These are phyloP conservation scores for Aphis gossypii DNA, from an alignment of 1,140 invertebrate species.

Conservation along the genomic window DNA sequence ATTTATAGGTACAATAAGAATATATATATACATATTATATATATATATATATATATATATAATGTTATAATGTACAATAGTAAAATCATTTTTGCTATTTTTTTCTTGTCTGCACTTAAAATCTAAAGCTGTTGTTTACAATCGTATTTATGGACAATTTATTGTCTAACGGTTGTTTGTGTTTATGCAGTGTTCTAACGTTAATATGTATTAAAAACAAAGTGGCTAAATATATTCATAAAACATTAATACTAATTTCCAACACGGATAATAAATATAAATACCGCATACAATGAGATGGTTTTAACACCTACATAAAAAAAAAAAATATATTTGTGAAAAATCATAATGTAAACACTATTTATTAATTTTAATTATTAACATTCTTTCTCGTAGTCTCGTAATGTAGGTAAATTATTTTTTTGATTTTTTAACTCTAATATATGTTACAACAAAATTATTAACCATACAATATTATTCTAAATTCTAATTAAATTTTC, in stretches of 20 bases:
- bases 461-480: background rate
- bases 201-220: constrained; percentile 29
- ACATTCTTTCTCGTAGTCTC: background rate
- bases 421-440: background rate
- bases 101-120: background rate
- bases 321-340: background rate
- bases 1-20: background rate
- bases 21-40: background rate
- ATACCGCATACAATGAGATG: background rate
- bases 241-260: background rate
- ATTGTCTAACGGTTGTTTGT: constrained; percentile 41
- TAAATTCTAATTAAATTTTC: background rate
- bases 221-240: background rate
- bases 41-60: background rate
- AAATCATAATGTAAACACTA: background rate
- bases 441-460: background rate
- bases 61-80: background rate
- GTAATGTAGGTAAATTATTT: background rate
- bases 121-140: background rate
- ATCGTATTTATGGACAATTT: background rate
- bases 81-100: background rate
- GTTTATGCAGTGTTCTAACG: background rate
- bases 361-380: background rate
- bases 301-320: constrained; percentile 14
- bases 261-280: constrained; percentile 5